These are phyloP conservation scores for Corynorhinus townsendii DNA, from an alignment of 2,113 vertebrate species.

Conservation along the genomic window DNA sequence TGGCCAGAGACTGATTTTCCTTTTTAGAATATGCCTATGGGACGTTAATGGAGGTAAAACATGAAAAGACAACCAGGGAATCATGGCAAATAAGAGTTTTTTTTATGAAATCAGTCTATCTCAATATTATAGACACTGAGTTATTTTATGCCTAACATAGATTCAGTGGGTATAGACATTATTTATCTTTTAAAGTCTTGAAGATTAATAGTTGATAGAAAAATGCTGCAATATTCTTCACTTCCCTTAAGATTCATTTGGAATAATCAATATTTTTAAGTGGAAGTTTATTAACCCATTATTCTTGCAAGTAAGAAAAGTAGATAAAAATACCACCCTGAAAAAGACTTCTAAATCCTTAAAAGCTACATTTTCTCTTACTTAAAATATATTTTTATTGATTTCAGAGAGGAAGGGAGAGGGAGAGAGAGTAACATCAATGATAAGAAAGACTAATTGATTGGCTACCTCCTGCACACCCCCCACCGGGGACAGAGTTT, in stretches of 20 bases:
- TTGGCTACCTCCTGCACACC: not conserved
- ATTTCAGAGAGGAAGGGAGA: not conserved
- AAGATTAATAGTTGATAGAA: not conserved
- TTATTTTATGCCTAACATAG: not conserved
- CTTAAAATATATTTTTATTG: not conserved
- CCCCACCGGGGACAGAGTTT: not conserved
- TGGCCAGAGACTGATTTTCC: not conserved
- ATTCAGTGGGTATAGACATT: not conserved
- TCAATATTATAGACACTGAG: not conserved
- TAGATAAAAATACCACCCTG: not conserved
- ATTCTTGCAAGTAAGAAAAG: not conserved
- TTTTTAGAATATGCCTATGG: not conserved
- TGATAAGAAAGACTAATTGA: not conserved
- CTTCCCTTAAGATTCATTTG: not conserved
- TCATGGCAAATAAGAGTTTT: not conserved
- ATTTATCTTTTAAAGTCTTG: not conserved
- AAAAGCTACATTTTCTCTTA: not conserved
- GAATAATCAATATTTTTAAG: not conserved
- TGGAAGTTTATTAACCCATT: not conserved
- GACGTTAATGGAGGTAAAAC: not conserved
- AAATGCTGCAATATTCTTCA: not conserved
- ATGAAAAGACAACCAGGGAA: not conserved
- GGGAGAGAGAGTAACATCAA: not conserved
- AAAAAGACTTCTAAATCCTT: not conserved
- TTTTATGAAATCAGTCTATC: not conserved